Percentiles rank a stretch among this genome's conserved stretches.
These are phyloP conservation scores for Pilophorus perplexus DNA, from an alignment of 2,888 invertebrate genomes.

Conservation along the genomic window DNA sequence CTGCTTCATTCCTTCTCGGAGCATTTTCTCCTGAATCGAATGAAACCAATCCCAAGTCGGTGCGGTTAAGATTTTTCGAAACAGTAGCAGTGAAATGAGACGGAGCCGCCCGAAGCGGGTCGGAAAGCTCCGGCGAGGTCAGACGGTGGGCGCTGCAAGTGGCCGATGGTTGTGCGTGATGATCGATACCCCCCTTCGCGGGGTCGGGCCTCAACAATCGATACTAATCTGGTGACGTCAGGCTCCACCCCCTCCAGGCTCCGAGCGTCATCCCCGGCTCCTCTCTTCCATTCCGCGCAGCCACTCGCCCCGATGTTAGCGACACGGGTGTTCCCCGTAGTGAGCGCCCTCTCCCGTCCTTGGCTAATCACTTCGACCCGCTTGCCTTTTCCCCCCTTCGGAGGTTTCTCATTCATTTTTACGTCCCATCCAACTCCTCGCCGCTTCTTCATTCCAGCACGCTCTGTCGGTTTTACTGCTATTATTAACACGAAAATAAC, in stretches of 20 bases:
- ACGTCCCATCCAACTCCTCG: background rate
- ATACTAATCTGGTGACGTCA: constrained; percentile 21
- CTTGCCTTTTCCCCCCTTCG: background rate
- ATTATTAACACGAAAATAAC: constrained; percentile 12
- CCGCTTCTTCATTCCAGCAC: constrained; percentile 17
- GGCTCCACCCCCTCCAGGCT: background rate
- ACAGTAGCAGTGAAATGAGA: constrained; percentile 6
- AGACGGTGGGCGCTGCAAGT: constrained; percentile 14
- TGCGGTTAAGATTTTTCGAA: no score
- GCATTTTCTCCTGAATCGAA: no score
- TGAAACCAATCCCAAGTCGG: no score
- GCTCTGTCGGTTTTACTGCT: constrained; percentile 2
- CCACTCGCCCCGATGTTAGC: background rate
- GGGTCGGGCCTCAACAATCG: constrained; percentile 8
- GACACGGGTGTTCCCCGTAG: background rate
- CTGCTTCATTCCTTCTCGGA: no score
- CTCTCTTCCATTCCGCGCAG: background rate
- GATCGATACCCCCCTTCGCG: constrained; percentile 15
- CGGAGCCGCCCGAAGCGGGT: no score
- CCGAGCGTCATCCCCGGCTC: background rate
- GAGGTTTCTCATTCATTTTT: constrained; percentile 24
- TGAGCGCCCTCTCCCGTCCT: constrained; percentile 19
- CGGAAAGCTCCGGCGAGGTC: no score
- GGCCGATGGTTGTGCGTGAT: background rate
- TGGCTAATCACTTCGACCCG: constrained; percentile 34